These are phyloP conservation scores for Hippopotamus amphibius DNA, from an alignment of 2,113 vertebrate species.

Conservation along the genomic window DNA sequence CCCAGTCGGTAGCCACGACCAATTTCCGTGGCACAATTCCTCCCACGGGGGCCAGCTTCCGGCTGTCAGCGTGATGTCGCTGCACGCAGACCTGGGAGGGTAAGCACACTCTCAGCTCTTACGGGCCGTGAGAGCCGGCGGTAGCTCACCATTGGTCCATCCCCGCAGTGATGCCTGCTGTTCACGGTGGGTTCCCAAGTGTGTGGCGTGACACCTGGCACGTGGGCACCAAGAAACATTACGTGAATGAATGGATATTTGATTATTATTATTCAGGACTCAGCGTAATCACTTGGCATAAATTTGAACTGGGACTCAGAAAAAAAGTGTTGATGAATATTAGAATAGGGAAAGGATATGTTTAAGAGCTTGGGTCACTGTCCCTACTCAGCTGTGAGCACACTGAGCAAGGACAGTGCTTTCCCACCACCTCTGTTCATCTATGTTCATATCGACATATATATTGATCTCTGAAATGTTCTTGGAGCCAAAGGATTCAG, in stretches of 20 bases:
- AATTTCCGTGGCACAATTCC: neutral
- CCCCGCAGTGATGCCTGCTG: accelerated
- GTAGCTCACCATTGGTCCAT: accelerated
- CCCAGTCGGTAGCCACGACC: neutral
- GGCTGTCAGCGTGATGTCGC: accelerated
- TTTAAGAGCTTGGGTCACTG: neutral
- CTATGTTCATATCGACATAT: neutral
- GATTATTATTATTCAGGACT: neutral
- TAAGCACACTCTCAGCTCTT: accelerated
- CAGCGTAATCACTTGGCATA: neutral
- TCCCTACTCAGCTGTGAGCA: accelerated
- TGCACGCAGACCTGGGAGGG: neutral
- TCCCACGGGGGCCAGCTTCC: neutral
- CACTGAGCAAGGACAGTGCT: accelerated
- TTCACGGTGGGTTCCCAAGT: accelerated
- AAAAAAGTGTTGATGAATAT: neutral
- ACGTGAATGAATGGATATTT: neutral
- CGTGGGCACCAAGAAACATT: accelerated
- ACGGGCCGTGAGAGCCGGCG: neutral
- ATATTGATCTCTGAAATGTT: neutral
- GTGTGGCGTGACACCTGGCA: neutral
- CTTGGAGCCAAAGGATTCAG: neutral
- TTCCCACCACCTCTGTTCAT: neutral
- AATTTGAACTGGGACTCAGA: neutral
- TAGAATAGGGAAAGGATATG: no score